These are phyloP conservation scores for Palythoa heliodiscus DNA, from an alignment of 92 coral and sea anemone genomes.

Conservation along the genomic window DNA sequence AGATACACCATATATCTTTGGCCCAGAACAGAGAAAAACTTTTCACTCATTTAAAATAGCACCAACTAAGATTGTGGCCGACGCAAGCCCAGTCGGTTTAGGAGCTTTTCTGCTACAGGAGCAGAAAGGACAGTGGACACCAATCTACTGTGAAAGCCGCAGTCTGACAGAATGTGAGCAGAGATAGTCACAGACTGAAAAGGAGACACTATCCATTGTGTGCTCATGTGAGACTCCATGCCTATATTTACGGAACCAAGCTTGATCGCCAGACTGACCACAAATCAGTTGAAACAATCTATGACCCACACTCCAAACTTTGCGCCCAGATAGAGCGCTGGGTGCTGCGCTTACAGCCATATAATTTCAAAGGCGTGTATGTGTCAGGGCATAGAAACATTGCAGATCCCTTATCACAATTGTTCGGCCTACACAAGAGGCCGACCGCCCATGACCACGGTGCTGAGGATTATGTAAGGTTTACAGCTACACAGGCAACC, in stretches of 20 bases:
- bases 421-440: neutral
- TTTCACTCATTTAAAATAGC: neutral
- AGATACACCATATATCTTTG: neutral
- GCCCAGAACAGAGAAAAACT: neutral
- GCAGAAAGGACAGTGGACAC: neutral
- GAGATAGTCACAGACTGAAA: conserved; percentile 42
- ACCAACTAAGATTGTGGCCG: neutral
- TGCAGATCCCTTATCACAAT: conserved; percentile 12
- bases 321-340: conserved; percentile 27
- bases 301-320: conserved; percentile 4
- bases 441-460: neutral
- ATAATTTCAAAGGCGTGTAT: neutral
- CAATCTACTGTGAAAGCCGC: conserved; percentile 21
- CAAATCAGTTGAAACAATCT: neutral
- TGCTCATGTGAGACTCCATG: neutral
- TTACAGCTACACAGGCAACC: neutral
- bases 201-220: neutral
- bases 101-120: neutral
- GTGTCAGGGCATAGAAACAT: neutral
- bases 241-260: conserved; percentile 1
- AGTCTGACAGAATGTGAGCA: conserved; percentile 24
- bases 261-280: neutral
- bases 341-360: conserved; percentile 31
- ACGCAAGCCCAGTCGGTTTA: neutral
- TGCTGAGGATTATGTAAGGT: neutral